Evolutionary conservation across 2,888 invertebrate species (phyloP).

Genomic region (Ophioninae sp.): DNA sequence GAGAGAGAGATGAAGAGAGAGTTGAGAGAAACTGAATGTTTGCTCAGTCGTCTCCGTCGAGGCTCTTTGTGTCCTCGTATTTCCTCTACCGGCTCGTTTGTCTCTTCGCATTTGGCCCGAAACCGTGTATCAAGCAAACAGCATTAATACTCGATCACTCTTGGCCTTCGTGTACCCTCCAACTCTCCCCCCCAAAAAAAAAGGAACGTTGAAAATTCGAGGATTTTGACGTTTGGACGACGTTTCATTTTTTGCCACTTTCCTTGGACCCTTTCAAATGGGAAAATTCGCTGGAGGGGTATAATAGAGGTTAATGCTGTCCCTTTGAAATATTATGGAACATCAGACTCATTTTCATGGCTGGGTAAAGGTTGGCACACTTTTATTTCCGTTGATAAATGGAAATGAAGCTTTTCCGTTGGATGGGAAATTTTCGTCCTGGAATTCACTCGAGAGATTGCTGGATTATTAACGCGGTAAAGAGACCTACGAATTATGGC

Average conservation of each 20-base stretch:
- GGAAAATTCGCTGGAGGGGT: background rate
- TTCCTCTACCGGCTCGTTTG: constrained; percentile 71
- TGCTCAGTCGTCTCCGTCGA: constrained; percentile 73
- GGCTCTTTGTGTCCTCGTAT: constrained; percentile 67
- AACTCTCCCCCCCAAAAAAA: constrained; percentile 21
- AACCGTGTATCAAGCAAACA: constrained; percentile 72
- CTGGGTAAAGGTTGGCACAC: background rate
- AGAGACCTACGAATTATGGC: too few relatives aligned
- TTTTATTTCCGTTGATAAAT: background rate
- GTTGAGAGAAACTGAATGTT: constrained; percentile 69
- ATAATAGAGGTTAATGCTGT: background rate
- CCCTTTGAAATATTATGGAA: background rate
- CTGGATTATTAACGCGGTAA: too few relatives aligned
- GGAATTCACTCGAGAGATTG: too few relatives aligned
- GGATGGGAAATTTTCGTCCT: background rate
- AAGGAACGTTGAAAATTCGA: constrained; percentile 8
- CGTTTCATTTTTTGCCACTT: background rate
- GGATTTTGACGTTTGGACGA: background rate
- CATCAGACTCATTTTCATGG: background rate
- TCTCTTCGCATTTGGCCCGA: constrained; percentile 69
- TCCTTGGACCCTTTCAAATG: background rate
- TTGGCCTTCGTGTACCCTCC: background rate
- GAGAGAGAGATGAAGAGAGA: constrained; percentile 14
- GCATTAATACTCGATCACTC: constrained; percentile 70
- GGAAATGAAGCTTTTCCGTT: background rate